phyloP scores from a whole-genome alignment of 2,888 invertebrate genomes.

The Trissolcus japonicus region DNA sequence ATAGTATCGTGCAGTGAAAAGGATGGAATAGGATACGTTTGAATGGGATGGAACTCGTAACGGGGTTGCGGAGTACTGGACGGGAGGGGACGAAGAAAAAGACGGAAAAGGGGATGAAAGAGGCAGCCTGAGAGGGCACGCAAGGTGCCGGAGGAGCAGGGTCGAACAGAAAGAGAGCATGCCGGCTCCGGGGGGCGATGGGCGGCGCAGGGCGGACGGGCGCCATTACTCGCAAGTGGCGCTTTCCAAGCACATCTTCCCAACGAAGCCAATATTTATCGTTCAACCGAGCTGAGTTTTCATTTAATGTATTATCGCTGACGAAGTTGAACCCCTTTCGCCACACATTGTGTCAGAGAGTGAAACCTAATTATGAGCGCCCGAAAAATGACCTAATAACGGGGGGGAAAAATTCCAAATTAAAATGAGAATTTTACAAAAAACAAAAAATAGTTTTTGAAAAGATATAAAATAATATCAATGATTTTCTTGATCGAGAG shows the following conservation, averaged over 20 bases:
- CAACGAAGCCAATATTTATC: conserved; percentile 74
- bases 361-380: not conserved
- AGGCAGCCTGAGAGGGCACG: conserved; percentile 48
- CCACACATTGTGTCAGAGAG: conserved; percentile 24
- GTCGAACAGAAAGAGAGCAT: conserved; percentile 40
- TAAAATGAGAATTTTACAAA: too few relatives aligned
- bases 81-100: conserved; percentile 40
- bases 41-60: conserved; percentile 47
- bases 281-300: conserved; percentile 66
- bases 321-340: conserved; percentile 61
- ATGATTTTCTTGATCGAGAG: too few relatives aligned
- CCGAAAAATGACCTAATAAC: too few relatives aligned
- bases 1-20: conserved; percentile 44
- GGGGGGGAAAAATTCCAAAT: too few relatives aligned
- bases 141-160: conserved; percentile 45
- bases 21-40: conserved; percentile 53
- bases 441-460: too few relatives aligned
- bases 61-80: conserved; percentile 40
- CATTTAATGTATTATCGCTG: conserved; percentile 74
- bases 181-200: conserved; percentile 15
- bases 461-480: too few relatives aligned
- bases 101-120: conserved; percentile 48
- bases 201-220: conserved; percentile 55
- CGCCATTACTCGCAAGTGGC: conserved; percentile 75
- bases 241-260: conserved; percentile 71